phyloP scores from a whole-genome alignment of 2,888 invertebrate species.

The Rhagonycha lutea region DNA sequence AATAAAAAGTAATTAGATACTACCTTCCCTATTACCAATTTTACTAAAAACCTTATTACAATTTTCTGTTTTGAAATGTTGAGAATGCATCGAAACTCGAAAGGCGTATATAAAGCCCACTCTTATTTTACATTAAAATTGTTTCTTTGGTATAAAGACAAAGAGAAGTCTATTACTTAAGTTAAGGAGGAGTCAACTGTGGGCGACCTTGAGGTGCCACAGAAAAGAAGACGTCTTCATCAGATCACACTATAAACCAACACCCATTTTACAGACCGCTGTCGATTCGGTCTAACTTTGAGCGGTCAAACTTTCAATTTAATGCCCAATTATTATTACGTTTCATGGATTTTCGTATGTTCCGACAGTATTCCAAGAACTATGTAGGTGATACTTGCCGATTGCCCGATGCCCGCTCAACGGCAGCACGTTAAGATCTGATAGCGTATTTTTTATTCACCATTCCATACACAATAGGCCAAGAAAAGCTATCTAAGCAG shows the following conservation, averaged over 20 bases:
- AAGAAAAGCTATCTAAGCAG: slow-evolving; percentile 34
- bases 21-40: background rate
- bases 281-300: slow-evolving; percentile 23
- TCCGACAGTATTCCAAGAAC: slow-evolving; percentile 15
- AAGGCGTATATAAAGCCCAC: background rate
- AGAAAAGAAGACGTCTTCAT: slow-evolving; percentile 50
- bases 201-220: slow-evolving; percentile 53
- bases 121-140: slow-evolving; percentile 11
- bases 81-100: background rate
- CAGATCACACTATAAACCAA: slow-evolving; percentile 32
- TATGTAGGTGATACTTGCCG: slow-evolving; percentile 31
- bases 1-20: background rate
- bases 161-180: slow-evolving; percentile 44
- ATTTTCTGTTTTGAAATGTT: background rate
- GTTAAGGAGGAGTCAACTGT: slow-evolving; percentile 33
- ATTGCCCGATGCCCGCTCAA: background rate
- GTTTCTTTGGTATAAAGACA: slow-evolving; percentile 10
- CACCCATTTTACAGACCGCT: slow-evolving; percentile 29
- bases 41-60: background rate
- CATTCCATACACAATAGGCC: slow-evolving; percentile 30
- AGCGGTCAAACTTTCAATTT: slow-evolving; percentile 25
- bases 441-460: slow-evolving; percentile 36
- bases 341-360: slow-evolving; percentile 30
- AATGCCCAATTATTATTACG: slow-evolving; percentile 31
- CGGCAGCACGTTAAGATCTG: slow-evolving; percentile 14